These are phyloP conservation scores for Halocynthia roretzi DNA, from an alignment of 23 tunicate genomes.

Conservation along the genomic window DNA sequence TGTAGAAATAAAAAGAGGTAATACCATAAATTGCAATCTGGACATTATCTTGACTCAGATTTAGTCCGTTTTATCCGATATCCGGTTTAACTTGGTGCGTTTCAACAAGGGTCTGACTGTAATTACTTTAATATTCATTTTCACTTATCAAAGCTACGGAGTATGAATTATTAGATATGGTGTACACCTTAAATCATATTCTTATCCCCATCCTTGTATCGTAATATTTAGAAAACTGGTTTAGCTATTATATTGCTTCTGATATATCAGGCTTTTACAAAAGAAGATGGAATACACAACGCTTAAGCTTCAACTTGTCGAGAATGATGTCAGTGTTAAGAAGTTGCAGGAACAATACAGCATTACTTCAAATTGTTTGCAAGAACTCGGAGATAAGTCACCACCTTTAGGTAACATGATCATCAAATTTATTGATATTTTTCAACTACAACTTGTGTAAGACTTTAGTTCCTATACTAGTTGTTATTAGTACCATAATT, in stretches of 20 bases:
- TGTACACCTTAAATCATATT: no score
- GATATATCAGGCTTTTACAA: slow-evolving; percentile 2
- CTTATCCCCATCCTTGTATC: no score
- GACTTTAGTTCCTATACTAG: neutral
- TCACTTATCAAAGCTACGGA: no score
- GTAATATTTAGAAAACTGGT: no score
- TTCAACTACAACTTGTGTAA: neutral
- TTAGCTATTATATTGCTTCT: no score
- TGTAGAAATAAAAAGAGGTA: no score
- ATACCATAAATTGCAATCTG: no score
- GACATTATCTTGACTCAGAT: no score
- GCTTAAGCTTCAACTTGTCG: slow-evolving; percentile 13
- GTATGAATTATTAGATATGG: no score
- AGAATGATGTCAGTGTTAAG: slow-evolving; percentile 23
- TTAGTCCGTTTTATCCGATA: no score
- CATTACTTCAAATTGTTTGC: neutral
- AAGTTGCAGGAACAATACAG: slow-evolving; percentile 14
- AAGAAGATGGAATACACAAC: slow-evolving; percentile 25
- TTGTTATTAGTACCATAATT: no score
- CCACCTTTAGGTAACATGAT: slow-evolving; percentile 1
- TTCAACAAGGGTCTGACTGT: neutral
- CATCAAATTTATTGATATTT: no score
- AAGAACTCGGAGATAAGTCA: slow-evolving; percentile 5
- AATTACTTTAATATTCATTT: neutral
- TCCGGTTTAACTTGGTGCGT: neutral